phyloP scores from a whole-genome alignment of 2,113 vertebrate species.

The Ceuthmochares aereus region DNA sequence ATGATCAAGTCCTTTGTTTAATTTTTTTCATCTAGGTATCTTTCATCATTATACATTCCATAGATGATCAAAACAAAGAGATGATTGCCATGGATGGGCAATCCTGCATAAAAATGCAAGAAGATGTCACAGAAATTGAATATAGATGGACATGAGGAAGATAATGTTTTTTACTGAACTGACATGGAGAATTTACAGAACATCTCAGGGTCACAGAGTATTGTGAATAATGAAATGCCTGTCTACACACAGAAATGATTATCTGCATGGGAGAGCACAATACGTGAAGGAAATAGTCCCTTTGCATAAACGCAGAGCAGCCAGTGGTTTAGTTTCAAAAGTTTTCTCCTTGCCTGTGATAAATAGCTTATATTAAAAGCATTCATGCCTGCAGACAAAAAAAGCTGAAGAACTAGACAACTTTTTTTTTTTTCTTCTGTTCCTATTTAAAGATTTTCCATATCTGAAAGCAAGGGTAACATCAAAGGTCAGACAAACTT shows the following conservation, averaged over 20 bases:
- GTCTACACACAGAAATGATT: not conserved
- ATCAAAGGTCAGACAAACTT: constrained; percentile 27
- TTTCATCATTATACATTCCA: not conserved
- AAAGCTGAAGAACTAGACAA: not conserved
- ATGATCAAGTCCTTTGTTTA: not conserved
- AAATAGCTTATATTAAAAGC: not conserved
- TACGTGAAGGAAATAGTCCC: not conserved
- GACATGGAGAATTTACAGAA: not conserved
- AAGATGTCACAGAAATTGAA: not conserved
- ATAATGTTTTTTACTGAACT: not conserved
- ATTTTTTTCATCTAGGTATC: not conserved
- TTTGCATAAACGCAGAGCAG: not conserved
- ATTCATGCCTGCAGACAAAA: not conserved
- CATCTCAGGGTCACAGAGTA: not conserved
- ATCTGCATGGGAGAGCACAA: not conserved
- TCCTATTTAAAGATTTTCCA: constrained; percentile 17
- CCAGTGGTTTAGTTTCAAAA: not conserved
- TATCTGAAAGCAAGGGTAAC: not conserved
- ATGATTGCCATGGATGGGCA: not conserved
- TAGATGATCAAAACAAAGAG: not conserved
- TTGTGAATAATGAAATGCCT: not conserved
- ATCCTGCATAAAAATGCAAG: not conserved
- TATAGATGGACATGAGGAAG: not conserved
- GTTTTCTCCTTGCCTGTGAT: not conserved
- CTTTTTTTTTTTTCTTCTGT: not conserved